phyloP scores from a whole-genome alignment of 2,797 vertebrate genomes.

The Streptopelia turtur region DNA sequence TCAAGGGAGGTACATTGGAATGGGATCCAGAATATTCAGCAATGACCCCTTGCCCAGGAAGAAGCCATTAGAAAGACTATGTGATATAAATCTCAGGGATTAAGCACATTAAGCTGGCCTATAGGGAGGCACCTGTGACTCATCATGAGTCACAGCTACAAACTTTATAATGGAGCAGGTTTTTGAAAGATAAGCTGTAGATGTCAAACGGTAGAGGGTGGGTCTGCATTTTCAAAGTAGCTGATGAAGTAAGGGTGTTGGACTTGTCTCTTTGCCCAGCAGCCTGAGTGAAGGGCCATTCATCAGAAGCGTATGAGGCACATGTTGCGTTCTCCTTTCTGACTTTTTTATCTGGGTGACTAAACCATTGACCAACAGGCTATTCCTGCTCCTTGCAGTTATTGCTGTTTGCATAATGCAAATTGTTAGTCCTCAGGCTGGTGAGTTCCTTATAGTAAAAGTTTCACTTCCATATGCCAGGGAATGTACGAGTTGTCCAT shows the following conservation, averaged over 20 bases:
- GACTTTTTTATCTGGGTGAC: not conserved
- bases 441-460: not conserved
- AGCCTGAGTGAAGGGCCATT: not conserved
- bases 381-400: not conserved
- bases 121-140: conserved; percentile 7
- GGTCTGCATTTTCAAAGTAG: conserved; percentile 1
- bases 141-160: conserved; percentile 20
- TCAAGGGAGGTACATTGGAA: not conserved
- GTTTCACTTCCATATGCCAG: not conserved
- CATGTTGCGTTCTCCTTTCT: not conserved
- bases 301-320: not conserved
- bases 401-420: not conserved
- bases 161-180: not conserved
- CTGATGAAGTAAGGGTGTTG: not conserved
- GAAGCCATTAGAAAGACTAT: not conserved
- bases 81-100: not conserved
- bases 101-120: not conserved
- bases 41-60: not conserved
- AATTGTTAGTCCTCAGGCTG: not conserved
- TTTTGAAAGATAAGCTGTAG: conserved; percentile 27
- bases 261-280: not conserved
- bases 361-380: not conserved
- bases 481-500: not conserved
- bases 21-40: not conserved
- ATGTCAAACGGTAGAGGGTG: conserved; percentile 11